Base-by-base conservation (phyloP, 2,113 vertebrate genomes). In the Axis porcinus region DNA sequence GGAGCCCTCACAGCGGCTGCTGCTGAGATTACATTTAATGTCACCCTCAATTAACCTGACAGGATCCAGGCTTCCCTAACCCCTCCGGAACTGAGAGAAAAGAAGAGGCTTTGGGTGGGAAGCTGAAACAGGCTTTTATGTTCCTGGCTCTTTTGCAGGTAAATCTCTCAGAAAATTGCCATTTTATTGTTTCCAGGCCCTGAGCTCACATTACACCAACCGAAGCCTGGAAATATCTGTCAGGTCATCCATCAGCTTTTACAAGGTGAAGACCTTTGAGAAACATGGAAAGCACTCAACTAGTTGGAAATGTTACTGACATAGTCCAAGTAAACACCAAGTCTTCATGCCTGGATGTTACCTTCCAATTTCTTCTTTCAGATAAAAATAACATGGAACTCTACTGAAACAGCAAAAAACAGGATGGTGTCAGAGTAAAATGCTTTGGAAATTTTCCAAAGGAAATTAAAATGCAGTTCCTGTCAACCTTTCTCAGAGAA, bases 151-250 rank as follows among this genome's bases (percentile, higher is more conserved):
- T 95, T 97, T 40, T 87, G 88, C 87, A 95, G 74, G 91, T 78
- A 89, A 96, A 17, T 45, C 95, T 96, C 97, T 98, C 84, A 76
- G 95, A 98, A 98, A 98, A 98, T 95, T 92, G 47, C 94, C 40
- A 33, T 47, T 98, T 98, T 98, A 98, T 98, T 98, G 94, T 98
- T 98, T 98, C 97, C 78, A 98, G 98, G 91, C 64, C 45, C 93
- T 94, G 88, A 97, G 95, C 86, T 98, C 98, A 89, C 76, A 78
- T 98, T 97, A 94, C 86, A 64, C n/a, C 55, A 55, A 30, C 79
- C 11, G 16, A 95, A 94, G 95, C 60, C 97, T 97, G 95, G 89
- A 86, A 96, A 79, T 89, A 9, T 79, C 89, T 97, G 93, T 83
- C 88, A 89, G 85, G 17, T 76, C 36, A 87, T 83, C 89, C 90